Evolutionary conservation across 2,113 vertebrate species (phyloP).

Genomic region (Atractosteus spatula): DNA sequence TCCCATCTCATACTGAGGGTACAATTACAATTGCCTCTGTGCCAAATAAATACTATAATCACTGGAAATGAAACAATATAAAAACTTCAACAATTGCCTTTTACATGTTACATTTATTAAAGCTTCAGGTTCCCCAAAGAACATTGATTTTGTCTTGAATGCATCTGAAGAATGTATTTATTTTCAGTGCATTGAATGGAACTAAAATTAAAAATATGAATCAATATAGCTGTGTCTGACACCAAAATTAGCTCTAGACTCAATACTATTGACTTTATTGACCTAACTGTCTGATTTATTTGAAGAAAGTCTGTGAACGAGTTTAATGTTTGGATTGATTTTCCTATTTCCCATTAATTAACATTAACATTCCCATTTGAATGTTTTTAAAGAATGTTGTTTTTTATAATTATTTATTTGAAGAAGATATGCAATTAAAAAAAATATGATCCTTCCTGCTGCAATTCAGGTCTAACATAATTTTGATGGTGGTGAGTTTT

Average conservation of each 20-base stretch:
- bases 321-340: conserved; percentile 22
- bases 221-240: conserved; percentile 75
- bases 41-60: conserved; percentile 1
- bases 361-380: too few species aligned
- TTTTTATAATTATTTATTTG: too few species aligned
- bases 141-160: conserved; percentile 52
- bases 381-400: too few species aligned
- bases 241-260: conserved; percentile 70
- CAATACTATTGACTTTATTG: conserved; percentile 48
- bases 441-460: too few species aligned
- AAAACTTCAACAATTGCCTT: conserved; percentile 37
- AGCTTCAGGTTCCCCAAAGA: conserved; percentile 54
- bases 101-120: conserved; percentile 46
- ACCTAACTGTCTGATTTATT: conserved; percentile 48
- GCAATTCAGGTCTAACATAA: too few species aligned
- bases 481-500: too few species aligned
- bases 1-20: not conserved
- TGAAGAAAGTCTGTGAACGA: conserved; percentile 42
- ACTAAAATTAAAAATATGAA: conserved; percentile 69
- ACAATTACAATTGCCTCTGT: not conserved
- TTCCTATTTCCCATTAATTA: too few species aligned
- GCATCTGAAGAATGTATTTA: conserved; percentile 48
- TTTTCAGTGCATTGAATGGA: conserved; percentile 75
- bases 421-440: too few species aligned
- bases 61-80: conserved; percentile 1